Percentiles rank a stretch among this genome's conserved stretches.
These are phyloP conservation scores for Eupithecia subumbrata DNA, from an alignment of 2,888 invertebrate species.

Conservation along the genomic window DNA sequence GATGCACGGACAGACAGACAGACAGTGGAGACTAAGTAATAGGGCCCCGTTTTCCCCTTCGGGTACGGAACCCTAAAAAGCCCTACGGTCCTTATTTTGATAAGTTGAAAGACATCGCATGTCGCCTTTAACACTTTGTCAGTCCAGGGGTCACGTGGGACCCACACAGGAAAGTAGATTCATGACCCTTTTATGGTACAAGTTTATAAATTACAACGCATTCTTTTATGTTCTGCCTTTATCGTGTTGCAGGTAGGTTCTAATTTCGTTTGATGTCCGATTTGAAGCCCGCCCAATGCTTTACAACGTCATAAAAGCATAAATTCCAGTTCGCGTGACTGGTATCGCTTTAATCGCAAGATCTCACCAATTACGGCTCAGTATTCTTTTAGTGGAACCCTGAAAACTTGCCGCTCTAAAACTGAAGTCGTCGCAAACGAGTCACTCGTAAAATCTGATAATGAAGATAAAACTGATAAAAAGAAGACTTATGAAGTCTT, in stretches of 20 bases:
- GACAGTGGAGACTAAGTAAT: too few relatives aligned
- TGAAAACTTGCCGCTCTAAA: conserved; percentile 41
- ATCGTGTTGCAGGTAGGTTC: neutral
- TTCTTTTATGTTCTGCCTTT: neutral
- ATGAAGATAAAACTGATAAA: neutral
- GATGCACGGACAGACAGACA: too few relatives aligned
- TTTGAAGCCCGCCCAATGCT: conserved; percentile 47
- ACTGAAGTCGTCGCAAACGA: conserved; percentile 22
- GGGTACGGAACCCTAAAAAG: neutral
- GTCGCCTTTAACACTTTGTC: neutral
- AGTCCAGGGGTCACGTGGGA: neutral
- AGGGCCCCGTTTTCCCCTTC: too few relatives aligned
- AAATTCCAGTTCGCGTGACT: conserved; percentile 25
- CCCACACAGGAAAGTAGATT: neutral
- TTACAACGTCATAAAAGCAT: conserved; percentile 30
- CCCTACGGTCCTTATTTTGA: neutral
- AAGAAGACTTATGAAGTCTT: neutral
- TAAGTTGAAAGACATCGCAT: neutral
- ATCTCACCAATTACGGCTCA: conserved; percentile 30
- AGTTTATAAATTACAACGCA: neutral
- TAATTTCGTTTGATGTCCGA: conserved; percentile 19
- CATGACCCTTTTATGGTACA: neutral
- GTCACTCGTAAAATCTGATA: neutral
- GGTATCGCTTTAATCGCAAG: conserved; percentile 17
- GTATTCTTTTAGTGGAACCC: conserved; percentile 24